phyloP scores from a whole-genome alignment of 2,113 vertebrate genomes.

The Diglossa brunneiventris region DNA sequence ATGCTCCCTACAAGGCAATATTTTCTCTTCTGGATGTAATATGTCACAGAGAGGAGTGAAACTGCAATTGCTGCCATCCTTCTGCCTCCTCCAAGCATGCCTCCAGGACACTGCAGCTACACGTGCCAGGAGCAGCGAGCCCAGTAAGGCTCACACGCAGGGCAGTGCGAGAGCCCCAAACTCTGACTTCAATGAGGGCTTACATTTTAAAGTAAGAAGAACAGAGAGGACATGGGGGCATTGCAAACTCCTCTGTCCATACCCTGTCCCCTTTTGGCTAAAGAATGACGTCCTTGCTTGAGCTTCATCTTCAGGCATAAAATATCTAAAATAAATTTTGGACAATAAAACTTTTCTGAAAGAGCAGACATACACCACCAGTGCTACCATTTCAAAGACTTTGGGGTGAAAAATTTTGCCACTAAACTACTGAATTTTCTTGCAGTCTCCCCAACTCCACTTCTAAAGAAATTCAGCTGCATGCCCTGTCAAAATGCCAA shows the following conservation, averaged over 20 bases:
- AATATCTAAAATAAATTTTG: not conserved
- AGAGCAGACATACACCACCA: not conserved
- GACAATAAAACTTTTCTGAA: not conserved
- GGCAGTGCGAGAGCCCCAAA: not conserved
- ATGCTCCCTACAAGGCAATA: conserved; percentile 53
- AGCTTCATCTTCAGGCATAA: not conserved
- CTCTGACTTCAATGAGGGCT: not conserved
- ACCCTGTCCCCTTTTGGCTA: not conserved
- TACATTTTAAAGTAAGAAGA: not conserved
- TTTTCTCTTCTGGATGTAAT: not conserved
- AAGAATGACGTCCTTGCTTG: not conserved
- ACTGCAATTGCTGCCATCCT: not conserved
- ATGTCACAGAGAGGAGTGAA: not conserved
- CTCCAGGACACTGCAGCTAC: not conserved
- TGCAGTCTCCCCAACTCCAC: not conserved
- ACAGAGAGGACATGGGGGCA: not conserved
- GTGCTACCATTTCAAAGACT: not conserved
- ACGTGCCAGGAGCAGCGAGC: not conserved
- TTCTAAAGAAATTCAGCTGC: not conserved
- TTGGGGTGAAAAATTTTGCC: not conserved
- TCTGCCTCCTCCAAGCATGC: not conserved
- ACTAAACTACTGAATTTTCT: not conserved
- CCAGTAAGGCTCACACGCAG: not conserved
- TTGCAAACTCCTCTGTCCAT: not conserved
- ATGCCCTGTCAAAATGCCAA: not conserved